A percentile compares a stretch with the other conserved stretches of the same genome.
Evolutionary conservation across 2,797 vertebrate species (phyloP).

Genomic region (Eleutherodactylus coqui): DNA sequence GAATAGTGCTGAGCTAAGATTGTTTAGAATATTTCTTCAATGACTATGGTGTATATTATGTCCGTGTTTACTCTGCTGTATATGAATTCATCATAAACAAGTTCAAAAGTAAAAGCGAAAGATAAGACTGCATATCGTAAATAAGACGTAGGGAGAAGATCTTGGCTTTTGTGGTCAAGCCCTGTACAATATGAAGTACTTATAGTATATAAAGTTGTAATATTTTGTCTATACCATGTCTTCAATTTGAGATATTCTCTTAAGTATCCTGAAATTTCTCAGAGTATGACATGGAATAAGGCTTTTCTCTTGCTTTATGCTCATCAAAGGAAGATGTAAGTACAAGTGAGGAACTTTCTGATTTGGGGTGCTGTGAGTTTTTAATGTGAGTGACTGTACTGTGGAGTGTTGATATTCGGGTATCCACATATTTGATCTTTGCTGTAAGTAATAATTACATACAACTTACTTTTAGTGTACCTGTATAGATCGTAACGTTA

Average conservation of each 20-base stretch:
- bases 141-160: background rate
- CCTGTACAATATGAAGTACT: background rate
- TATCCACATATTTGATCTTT: background rate
- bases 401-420: background rate
- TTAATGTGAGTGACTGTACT: constrained; percentile 27
- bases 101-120: no score
- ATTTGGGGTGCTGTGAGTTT: constrained; percentile 41
- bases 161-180: background rate
- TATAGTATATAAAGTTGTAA: background rate
- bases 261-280: background rate
- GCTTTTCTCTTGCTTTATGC: constrained; percentile 42
- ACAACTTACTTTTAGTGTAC: background rate
- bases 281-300: constrained; percentile 26
- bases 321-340: constrained; percentile 60
- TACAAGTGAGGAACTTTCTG: constrained; percentile 37
- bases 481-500: background rate
- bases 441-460: background rate
- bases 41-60: no score
- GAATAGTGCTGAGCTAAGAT: background rate
- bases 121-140: no score
- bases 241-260: background rate
- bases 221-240: background rate
- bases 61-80: no score
- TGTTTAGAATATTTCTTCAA: background rate
- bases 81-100: no score